Conservation (phyloP, 2,797 vertebrate genomes). For the Sphenodon punctatus region DNA sequence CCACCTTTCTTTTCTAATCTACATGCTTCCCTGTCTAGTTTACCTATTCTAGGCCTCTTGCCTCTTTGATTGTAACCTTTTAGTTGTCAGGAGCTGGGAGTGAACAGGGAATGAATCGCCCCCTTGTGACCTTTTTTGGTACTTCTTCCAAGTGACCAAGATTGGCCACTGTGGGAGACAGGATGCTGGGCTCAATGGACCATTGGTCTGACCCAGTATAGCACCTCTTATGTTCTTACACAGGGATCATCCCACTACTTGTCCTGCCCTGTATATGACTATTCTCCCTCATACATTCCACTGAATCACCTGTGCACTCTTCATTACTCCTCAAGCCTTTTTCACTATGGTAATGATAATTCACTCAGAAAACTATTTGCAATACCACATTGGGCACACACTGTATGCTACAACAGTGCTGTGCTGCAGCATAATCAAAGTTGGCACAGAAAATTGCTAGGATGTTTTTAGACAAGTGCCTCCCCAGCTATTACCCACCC, state of each 20-base stretch:
- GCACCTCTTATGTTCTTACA: too few relatives aligned
- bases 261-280: background rate
- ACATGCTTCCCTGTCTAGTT: background rate
- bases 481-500: too few relatives aligned
- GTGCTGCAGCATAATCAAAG: background rate
- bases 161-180: too few relatives aligned
- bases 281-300: background rate
- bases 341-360: background rate
- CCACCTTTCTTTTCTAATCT: background rate
- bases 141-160: too few relatives aligned
- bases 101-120: too few relatives aligned
- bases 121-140: too few relatives aligned
- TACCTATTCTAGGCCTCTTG: too few relatives aligned
- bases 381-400: background rate
- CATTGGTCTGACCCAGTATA: too few relatives aligned
- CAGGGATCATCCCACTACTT: background rate
- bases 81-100: too few relatives aligned
- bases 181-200: too few relatives aligned
- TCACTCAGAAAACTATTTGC: background rate
- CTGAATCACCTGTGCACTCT: background rate
- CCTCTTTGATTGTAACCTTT: background rate
- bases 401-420: background rate
- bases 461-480: too few relatives aligned
- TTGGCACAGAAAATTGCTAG: background rate
- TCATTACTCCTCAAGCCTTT: background rate